Percentiles rank a stretch among this genome's conserved stretches.
Evolutionary conservation across 2,888 invertebrate species (phyloP).

Genomic region (Lepidocyrtoides sp.): DNA sequence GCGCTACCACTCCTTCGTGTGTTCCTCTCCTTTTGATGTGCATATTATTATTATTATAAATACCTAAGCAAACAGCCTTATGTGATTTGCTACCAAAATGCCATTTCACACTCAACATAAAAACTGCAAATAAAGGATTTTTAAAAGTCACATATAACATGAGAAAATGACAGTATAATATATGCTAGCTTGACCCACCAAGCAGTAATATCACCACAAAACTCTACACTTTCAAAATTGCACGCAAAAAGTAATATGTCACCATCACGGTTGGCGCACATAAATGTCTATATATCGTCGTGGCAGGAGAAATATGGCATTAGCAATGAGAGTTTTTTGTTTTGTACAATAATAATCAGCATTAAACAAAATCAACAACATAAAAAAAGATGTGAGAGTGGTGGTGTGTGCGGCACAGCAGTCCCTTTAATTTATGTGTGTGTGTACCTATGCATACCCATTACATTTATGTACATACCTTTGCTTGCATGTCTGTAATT

Average conservation of each 20-base stretch:
- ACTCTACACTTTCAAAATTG: slow-evolving; percentile 54
- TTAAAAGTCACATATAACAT: not conserved
- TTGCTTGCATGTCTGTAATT: not conserved
- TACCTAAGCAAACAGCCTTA: not conserved
- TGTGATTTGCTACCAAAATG: not conserved
- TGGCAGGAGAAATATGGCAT: slow-evolving; percentile 49
- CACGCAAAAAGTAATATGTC: slow-evolving; percentile 23
- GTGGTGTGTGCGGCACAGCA: slow-evolving; percentile 8
- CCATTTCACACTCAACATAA: not conserved
- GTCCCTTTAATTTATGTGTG: slow-evolving; percentile 37
- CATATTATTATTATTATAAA: not conserved
- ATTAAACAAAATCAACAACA: slow-evolving; percentile 19
- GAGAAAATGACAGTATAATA: slow-evolving; percentile 9
- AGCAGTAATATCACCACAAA: slow-evolving; percentile 8
- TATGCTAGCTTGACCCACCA: slow-evolving; percentile 26
- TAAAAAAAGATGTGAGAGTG: not conserved
- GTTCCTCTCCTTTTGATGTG: not conserved
- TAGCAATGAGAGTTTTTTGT: slow-evolving; percentile 26
- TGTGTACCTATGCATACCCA: not conserved
- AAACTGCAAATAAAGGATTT: not conserved
- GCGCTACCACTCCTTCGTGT: not conserved
- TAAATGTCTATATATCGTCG: slow-evolving; percentile 28
- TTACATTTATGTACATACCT: not conserved
- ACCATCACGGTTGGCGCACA: not conserved
- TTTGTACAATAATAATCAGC: slow-evolving; percentile 28